Conservation (phyloP, 2,888 invertebrate species). For the Leptarthrus brevirostris region DNA sequence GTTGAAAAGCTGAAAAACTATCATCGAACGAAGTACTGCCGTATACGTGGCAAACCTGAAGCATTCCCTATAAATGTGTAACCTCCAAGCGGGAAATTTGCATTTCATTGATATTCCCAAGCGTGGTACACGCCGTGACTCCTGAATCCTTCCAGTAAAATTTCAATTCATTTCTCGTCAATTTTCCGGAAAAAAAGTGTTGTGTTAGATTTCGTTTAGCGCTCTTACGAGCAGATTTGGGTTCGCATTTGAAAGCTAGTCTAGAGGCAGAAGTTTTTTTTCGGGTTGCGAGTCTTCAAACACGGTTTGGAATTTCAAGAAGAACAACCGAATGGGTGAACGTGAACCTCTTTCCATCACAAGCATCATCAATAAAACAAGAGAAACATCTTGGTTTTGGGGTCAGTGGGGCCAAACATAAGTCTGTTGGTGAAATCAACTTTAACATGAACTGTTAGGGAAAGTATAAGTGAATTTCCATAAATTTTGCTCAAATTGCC, state of each 20-base stretch:
- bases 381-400: background rate
- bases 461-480: constrained; percentile 26
- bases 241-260: constrained; percentile 21
- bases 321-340: background rate
- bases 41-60: background rate
- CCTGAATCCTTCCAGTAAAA: constrained; percentile 17
- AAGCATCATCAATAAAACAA: constrained; percentile 1
- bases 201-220: constrained; percentile 3
- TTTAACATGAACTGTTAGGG: background rate
- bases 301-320: constrained; percentile 5
- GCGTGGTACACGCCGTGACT: constrained; percentile 30
- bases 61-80: constrained; percentile 3
- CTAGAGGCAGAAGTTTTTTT: background rate
- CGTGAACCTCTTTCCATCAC: background rate
- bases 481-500: background rate
- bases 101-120: constrained; percentile 43
- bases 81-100: constrained; percentile 20
- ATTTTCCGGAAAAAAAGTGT: constrained; percentile 17
- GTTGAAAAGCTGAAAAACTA: background rate
- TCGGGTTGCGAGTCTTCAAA: constrained; percentile 2
- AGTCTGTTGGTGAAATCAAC: background rate
- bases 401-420: constrained; percentile 11
- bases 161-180: constrained; percentile 38
- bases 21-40: too few relatives aligned
- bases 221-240: constrained; percentile 19